Evolutionary conservation across 1,140 invertebrate species (phyloP).

Genomic region (Drosophila subpulchrella): DNA sequence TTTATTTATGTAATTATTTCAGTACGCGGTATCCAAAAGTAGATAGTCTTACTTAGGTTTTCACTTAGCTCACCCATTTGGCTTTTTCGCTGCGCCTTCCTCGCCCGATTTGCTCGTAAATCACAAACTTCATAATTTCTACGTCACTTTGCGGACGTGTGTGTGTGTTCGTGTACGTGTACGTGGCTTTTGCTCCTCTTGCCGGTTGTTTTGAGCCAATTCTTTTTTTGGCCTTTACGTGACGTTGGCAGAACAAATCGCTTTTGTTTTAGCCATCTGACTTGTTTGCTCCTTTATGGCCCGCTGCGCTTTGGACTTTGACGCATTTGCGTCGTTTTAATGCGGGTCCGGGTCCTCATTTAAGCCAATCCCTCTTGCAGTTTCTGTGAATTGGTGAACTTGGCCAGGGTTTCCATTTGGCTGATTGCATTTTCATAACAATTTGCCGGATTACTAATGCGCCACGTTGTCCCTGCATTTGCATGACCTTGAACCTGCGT

Average conservation of each 20-base stretch:
- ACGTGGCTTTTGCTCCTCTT: conserved; percentile 32
- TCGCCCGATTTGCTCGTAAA: conserved; percentile 62
- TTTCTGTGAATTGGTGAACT: not conserved
- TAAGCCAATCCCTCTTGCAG: conserved; percentile 10
- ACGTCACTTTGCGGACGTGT: conserved; percentile 70
- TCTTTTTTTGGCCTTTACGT: conserved; percentile 59
- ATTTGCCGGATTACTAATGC: conserved; percentile 68
- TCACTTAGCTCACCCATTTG: not conserved
- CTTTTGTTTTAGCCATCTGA: conserved; percentile 50
- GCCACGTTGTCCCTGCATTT: conserved; percentile 41
- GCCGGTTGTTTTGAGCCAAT: conserved; percentile 34
- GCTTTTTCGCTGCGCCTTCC: conserved; percentile 13
- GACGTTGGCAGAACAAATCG: conserved; percentile 66
- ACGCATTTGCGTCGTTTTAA: conserved; percentile 42
- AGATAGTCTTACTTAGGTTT: not conserved
- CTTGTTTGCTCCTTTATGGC: conserved; percentile 58
- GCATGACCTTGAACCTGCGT: conserved; percentile 47
- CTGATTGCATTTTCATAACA: conserved; percentile 77
- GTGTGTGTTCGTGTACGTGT: conserved; percentile 6
- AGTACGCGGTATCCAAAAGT: conserved; percentile 3
- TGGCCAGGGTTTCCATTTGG: conserved; percentile 55
- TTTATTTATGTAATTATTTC: not conserved
- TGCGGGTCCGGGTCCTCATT: conserved; percentile 16
- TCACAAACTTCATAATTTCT: conserved; percentile 77
- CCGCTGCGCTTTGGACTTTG: conserved; percentile 65